Evolutionary conservation across 2,888 invertebrate species (phyloP), one percentile per base, ranked within the genome.

Genomic region (Glyphotaelius pellucidus): DNA sequence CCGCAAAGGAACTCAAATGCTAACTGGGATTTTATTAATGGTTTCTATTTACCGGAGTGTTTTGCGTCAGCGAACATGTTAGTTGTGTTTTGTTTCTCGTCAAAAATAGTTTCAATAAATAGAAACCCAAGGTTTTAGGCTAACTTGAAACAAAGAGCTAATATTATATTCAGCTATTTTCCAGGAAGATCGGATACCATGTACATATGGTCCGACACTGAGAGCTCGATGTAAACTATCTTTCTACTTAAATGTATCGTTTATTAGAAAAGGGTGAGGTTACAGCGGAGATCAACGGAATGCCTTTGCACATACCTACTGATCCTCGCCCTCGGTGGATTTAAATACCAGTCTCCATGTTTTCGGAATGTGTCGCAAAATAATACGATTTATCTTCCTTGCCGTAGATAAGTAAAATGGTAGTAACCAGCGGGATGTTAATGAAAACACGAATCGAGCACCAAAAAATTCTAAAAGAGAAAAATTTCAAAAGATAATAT

Each of bases 1-100:
- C 35, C 38, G 42, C 38, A 19, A 85, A 85, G 85, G 85, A 85
- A 85, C 38, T 85, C 38, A n/a, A 67, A 67, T 67, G 52, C 52
- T 67, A 67, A 67, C 52, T 67, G 19, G 25, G 52, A 67, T 67
- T 67, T 67, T 67, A 67, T 67, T 67, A 67, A 67, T 67, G 52
- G 52, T 67, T 67, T 67, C 52, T 67, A 25, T 67, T 67, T 67
- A 67, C 52, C 4, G 52, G 52, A 67, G 52, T 19, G 52, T 67
- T 67, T 67, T 67, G 52, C 52, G 25, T 25, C 19, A 25, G 52
- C 25, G 3, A 19, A 67, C 52, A 4, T 5, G 52, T 19, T 67
- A 25, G 19, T 67, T 67, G 52, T 67, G 52, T 67, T 67, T 67
- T 67, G 52, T 67, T 67, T 67, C 52, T 25, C 14, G 52, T 67